Evolutionary conservation across 2,797 vertebrate genomes (phyloP), one percentile per base, ranked within the genome.

Genomic region (Vespertilio murinus): DNA sequence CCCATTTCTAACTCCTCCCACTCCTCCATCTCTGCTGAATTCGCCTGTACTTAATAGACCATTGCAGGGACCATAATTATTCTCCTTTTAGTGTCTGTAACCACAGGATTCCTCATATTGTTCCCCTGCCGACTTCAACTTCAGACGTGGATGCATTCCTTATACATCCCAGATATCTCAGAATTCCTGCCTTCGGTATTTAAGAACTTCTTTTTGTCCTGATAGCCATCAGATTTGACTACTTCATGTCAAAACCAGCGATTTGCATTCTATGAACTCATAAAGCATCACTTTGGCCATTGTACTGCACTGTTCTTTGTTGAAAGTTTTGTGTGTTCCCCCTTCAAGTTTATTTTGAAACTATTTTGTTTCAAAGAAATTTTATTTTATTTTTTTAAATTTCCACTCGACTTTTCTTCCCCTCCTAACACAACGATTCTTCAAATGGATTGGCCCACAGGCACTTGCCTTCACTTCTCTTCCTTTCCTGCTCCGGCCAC

Each of bases 401-500:
- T 95, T 77, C 28, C 38, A 45, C 11, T 38, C 10, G 20, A 45
- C 70, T 79, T 94, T 78, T 64, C 16, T 71, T 84, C 61, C 84
- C n/a, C 61, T 56, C 12, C 11, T 64, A n/a, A 70, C 52, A 90
- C 90, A 91, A 92, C 35, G 65, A 20, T 86, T 84, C 85, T 94
- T 90, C 80, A 96, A 95, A 92, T 64, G 14, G 30, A 80, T 25
- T 95, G 30, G 94, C 96, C 97, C 35, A 85, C 2, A 94, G 96
- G 69, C 69, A 74, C 47, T 95, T 94, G 96, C 64, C 52, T 93
- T 87, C 88, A 94, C 77, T 93, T 92, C 95, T 85, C 52, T 70
- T 90, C 84, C 78, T 97, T 97, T 98, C 91, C 97, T 97, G 92
- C 93, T 97, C 93, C 98, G 98, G 97, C 97, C 96, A 94, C 96